These are phyloP conservation scores for Monopterus albus DNA, from an alignment of 2,113 vertebrate species.

Conservation along the genomic window DNA sequence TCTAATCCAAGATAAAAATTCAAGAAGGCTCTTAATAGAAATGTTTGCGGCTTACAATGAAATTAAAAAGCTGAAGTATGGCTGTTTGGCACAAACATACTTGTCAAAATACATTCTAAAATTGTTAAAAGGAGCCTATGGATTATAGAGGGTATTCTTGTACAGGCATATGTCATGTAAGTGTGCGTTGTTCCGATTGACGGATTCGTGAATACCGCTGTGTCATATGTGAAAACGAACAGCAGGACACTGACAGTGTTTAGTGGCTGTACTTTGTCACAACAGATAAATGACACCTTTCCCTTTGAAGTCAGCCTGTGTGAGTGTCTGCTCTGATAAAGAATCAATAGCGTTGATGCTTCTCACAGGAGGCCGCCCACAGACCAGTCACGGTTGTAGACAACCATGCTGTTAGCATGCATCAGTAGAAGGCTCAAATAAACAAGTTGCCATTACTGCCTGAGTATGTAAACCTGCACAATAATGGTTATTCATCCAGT, in stretches of 20 bases:
- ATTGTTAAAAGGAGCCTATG: no score
- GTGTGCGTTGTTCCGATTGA: background rate
- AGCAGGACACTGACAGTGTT: slow-evolving; percentile 40
- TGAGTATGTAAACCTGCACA: no score
- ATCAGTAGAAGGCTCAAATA: no score
- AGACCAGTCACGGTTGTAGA: slow-evolving; percentile 53
- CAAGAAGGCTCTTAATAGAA: no score
- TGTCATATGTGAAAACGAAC: slow-evolving; percentile 43
- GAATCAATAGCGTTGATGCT: slow-evolving; percentile 87
- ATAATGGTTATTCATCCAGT: no score
- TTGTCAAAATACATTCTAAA: no score
- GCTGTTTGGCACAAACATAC: no score
- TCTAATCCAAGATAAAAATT: no score
- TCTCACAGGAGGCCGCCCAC: slow-evolving; percentile 43
- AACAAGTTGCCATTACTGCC: no score
- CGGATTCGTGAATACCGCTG: slow-evolving; percentile 34
- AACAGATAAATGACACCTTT: slow-evolving; percentile 78
- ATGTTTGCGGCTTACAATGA: no score
- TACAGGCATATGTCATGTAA: background rate
- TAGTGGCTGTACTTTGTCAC: slow-evolving; percentile 69
- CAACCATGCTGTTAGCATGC: slow-evolving; percentile 29
- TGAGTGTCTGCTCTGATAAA: slow-evolving; percentile 83
- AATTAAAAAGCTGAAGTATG: no score
- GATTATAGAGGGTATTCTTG: no score
- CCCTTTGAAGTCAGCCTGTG: slow-evolving; percentile 59